Evolutionary conservation across 2,113 vertebrate species (phyloP), one percentile per base, ranked within the genome.

Genomic region (Lagopus muta): DNA sequence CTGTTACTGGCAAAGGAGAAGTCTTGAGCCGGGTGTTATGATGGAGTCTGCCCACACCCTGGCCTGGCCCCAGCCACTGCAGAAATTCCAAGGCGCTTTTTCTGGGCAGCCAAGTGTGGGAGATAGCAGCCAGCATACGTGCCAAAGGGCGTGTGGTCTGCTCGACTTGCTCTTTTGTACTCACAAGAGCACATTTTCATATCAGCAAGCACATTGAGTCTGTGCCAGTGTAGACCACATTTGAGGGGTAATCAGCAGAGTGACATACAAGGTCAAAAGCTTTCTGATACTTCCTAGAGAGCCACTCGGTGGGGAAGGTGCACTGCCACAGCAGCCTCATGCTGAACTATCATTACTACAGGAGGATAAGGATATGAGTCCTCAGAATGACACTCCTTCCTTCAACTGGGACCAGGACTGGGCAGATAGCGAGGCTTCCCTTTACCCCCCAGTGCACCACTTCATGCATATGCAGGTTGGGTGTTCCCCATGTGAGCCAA

Each of bases 31-130:
- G 11, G 25, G 61, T 12, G 25, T 64, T 64, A 28, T 10, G 11
- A 64, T 40, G 10, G 25, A 64, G 61, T 25, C 36, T 64, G 36
- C 17, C 61, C 25, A 14, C 24, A 8, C 3, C 2, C 20, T 21
- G 58, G 18, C 50, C 72, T 28, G n/a, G 52, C n/a, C 32, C n/a
- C 45, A 66, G 14, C n/a, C 18, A 2, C 66, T 4, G 40, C 18
- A 11, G 30, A 27, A 50, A 18, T 4, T 2, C 28, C 0, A 2
- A 32, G 24, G 24, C 1, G 2, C 14, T 52, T 43, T 34, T 54
- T 55, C 64, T 1, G 6, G 15, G 50, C 28, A 61, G 45, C 57
- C 12, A 7, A 22, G 45, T 19, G 25, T 18, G 17, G 15, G 76
- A 36, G 62, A 58, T 42, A n/a, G 8, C 55, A 43, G 36, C 55